These are phyloP conservation scores for Microchirus variegatus DNA, from an alignment of 2,797 vertebrate species.

Conservation along the genomic window DNA sequence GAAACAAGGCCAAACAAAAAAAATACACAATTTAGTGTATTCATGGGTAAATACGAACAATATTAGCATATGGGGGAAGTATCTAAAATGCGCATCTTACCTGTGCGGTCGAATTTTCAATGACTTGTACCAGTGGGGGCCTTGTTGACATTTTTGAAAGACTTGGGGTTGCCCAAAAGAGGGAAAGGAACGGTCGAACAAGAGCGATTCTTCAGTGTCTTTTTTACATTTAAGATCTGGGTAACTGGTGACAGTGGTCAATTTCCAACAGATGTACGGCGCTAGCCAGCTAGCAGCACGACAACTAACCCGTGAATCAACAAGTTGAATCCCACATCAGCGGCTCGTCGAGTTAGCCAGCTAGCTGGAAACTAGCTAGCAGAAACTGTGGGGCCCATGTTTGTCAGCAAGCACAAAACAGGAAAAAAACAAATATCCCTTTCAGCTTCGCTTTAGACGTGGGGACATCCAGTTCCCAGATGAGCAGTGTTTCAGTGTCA, in stretches of 20 bases:
- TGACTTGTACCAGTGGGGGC: slow-evolving; percentile 80
- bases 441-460: slow-evolving; percentile 2
- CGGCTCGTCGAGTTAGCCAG: slow-evolving; percentile 66
- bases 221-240: slow-evolving; percentile 72
- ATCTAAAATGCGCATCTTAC: slow-evolving; percentile 66
- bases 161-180: slow-evolving; percentile 55
- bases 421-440: slow-evolving; percentile 19
- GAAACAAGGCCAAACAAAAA: slow-evolving; percentile 30
- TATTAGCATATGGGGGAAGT: not conserved
- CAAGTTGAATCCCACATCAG: slow-evolving; percentile 83
- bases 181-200: slow-evolving; percentile 37
- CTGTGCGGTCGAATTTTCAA: slow-evolving; percentile 81
- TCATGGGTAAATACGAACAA: not conserved
- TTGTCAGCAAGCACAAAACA: slow-evolving; percentile 52
- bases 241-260: slow-evolving; percentile 23
- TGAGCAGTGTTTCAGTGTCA: slow-evolving; percentile 3
- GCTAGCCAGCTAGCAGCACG: slow-evolving; percentile 68
- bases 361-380: slow-evolving; percentile 70
- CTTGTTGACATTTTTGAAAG: slow-evolving; percentile 82
- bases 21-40: not conserved
- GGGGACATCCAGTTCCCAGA: slow-evolving; percentile 15
- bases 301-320: slow-evolving; percentile 75
- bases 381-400: slow-evolving; percentile 69
- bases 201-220: slow-evolving; percentile 61
- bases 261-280: slow-evolving; percentile 49